Base-by-base conservation (phyloP, 1,140 invertebrate genomes). In the Nymphalis io region DNA sequence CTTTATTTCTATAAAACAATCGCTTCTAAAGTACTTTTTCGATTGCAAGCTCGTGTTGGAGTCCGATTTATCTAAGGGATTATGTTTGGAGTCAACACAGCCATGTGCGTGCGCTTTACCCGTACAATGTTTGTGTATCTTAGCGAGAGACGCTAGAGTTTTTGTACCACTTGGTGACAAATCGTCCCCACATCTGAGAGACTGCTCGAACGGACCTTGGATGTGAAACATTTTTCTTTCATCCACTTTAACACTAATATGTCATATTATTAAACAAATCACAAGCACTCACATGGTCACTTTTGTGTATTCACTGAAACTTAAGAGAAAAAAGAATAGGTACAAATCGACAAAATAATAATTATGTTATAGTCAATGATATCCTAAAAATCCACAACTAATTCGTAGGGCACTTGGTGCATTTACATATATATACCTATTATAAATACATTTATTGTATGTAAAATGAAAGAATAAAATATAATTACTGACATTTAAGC, bases 51-150 rank as follows among this genome's bases (percentile, higher is more conserved):
- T 92, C n/a, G 81, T 81, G 70, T 86, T 92, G 8, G 90, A 92
- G 62, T 92, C 90, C 1, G 88, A 92, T 72, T 92, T 91, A 5
- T 77, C 75, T 2, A 92, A 80, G 33, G 84, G 76, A 74, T 83
- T 87, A 13, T 82, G 75, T 66, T 83, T 84, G 18, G 86, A 80
- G 68, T 92, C 91, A 21, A 83, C 68, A 73, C 90, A 89, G 46
- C 95, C 94, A 61, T 94, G 93, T 8, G 94, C 95, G 75, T 96
- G 95, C 0, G 94, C 93, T 73, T 94, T 95, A 42, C 95, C 95
- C 16, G 94, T 94, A 78, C 95, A 96, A 33, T 94, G 94, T 74
- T 93, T 93, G 82, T 96, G 95, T 70, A 94, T 93, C 70, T 94
- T 93, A 40, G 93, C 92, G 63, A 94, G 91, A 72, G 87, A 88